phyloP scores from a whole-genome alignment of 2,797 vertebrate species.

The Takifugu ocellatus region DNA sequence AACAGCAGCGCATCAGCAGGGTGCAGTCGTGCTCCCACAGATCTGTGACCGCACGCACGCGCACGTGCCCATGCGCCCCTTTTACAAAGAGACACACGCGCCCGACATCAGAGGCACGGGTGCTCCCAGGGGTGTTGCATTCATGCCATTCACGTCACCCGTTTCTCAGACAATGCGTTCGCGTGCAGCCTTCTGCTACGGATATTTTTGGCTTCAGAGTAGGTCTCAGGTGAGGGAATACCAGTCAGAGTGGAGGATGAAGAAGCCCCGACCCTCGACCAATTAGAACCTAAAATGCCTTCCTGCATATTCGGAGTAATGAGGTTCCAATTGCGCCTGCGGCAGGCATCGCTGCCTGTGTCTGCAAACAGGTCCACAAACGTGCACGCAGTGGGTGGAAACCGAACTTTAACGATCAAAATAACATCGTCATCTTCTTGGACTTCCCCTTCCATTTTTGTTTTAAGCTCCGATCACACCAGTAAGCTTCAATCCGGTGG shows the following conservation, averaged over 20 bases:
- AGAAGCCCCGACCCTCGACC: constrained; percentile 27
- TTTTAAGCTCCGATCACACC: too few species aligned
- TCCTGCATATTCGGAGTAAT: constrained; percentile 50
- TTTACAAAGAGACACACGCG: background rate
- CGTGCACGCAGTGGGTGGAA: constrained; percentile 14
- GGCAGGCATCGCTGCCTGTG: constrained; percentile 19
- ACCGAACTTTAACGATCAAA: too few species aligned
- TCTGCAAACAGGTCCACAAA: constrained; percentile 6
- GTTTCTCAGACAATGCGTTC: constrained; percentile 14
- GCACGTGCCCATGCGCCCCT: background rate
- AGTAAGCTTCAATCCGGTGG: too few species aligned
- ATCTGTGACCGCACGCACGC: background rate
- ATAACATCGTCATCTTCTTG: too few species aligned
- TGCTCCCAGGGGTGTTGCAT: constrained; percentile 24
- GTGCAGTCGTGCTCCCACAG: constrained; percentile 7
- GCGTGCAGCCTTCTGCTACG: constrained; percentile 37
- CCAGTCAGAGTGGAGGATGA: constrained; percentile 17
- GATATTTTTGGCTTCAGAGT: constrained; percentile 54
- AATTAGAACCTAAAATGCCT: constrained; percentile 40
- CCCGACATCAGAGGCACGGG: constrained; percentile 20
- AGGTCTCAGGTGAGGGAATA: constrained; percentile 45
- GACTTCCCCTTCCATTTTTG: too few species aligned
- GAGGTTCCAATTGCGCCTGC: constrained; percentile 34
- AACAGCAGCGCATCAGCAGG: constrained; percentile 19
- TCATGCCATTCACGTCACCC: constrained; percentile 36